Conservation (phyloP, 2,888 invertebrate species). For the Rhodophaea formosa region DNA sequence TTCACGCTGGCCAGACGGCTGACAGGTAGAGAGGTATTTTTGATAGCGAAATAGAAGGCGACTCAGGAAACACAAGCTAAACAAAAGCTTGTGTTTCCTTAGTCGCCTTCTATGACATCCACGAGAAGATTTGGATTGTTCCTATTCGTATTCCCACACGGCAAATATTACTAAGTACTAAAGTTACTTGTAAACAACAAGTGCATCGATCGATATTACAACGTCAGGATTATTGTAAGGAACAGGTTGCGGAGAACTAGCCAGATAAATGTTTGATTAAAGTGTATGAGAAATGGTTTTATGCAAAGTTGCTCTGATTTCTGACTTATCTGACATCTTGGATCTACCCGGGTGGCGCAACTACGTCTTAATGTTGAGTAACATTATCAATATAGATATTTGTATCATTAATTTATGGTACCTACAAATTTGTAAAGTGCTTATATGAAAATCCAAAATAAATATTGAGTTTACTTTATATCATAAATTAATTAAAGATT, state of each 20-base stretch:
- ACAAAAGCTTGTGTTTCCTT: no score
- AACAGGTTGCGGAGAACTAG: neutral
- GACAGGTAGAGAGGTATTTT: no score
- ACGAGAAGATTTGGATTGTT: no score
- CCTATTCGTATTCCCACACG: no score
- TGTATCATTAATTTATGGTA: neutral
- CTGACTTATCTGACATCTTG: constrained; percentile 9
- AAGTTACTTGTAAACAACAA: neutral
- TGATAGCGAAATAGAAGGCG: no score
- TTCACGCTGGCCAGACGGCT: no score
- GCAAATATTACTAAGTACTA: no score
- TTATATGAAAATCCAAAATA: no score
- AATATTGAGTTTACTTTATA: no score
- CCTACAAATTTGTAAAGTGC: constrained; percentile 1
- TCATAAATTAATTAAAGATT: no score
- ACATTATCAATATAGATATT: neutral
- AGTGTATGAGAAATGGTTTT: constrained; percentile 11
- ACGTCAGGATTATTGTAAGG: constrained; percentile 4
- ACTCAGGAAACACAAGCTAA: no score
- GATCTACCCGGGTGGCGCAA: constrained; percentile 7
- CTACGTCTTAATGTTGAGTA: constrained; percentile 1
- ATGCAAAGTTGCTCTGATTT: constrained; percentile 14
- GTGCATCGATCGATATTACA: constrained; percentile 8
- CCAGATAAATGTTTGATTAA: constrained; percentile 7
- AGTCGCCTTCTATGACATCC: no score